Percentiles rank a stretch among this genome's conserved stretches.
These are phyloP conservation scores for Aphelenchoides besseyi DNA, from an alignment of 1,140 invertebrate genomes.

Conservation along the genomic window DNA sequence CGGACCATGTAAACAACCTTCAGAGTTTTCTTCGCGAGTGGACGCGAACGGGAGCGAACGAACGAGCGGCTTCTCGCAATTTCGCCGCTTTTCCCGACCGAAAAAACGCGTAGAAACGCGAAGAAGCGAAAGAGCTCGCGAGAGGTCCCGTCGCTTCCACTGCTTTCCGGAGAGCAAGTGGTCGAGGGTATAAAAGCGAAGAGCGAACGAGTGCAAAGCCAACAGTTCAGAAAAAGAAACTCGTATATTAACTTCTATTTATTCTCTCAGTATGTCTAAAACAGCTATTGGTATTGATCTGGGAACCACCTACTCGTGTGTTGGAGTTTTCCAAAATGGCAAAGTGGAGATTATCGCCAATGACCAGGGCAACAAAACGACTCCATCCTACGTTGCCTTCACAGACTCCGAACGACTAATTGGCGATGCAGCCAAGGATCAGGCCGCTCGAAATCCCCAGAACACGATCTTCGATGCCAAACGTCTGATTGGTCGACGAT, in stretches of 20 bases:
- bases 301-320: slow-evolving; percentile 68
- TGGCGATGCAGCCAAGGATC: slow-evolving; percentile 72
- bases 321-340: slow-evolving; percentile 68
- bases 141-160: no score
- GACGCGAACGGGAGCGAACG: no score
- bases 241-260: neutral
- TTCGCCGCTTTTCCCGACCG: no score
- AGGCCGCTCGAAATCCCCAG: slow-evolving; percentile 76
- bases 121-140: no score
- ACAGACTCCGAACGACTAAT: slow-evolving; percentile 79
- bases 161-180: no score
- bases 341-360: slow-evolving; percentile 84
- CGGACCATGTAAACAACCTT: no score
- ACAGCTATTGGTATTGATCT: slow-evolving; percentile 67
- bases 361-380: slow-evolving; percentile 79
- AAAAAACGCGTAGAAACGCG: no score
- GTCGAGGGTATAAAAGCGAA: neutral
- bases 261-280: neutral
- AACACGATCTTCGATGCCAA: slow-evolving; percentile 80
- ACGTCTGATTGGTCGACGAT: slow-evolving; percentile 71
- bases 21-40: no score
- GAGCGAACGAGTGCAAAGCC: neutral
- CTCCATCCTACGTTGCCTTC: slow-evolving; percentile 82
- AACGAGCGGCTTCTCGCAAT: no score
- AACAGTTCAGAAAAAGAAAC: slow-evolving; percentile 1